Conservation (phyloP, 2,797 vertebrate genomes). For the Cryptoprocta ferox region DNA sequence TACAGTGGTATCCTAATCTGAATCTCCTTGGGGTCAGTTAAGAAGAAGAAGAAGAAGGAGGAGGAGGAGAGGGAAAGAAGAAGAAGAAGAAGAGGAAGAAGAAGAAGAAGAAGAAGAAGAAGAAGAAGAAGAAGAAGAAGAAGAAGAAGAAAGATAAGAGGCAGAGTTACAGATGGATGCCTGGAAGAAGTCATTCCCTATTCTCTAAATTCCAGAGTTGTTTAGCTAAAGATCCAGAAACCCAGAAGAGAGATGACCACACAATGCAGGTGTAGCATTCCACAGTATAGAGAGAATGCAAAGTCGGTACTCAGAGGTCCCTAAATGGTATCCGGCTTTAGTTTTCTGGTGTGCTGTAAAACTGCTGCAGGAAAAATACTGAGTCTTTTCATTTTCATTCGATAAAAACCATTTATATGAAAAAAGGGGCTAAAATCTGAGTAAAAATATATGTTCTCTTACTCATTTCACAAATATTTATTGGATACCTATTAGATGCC, state of each 20-base stretch:
- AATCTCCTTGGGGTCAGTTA: background rate
- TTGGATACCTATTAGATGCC: background rate
- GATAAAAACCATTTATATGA: background rate
- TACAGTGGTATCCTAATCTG: background rate
- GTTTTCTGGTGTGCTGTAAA: background rate
- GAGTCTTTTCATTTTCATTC: background rate
- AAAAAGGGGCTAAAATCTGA: constrained; percentile 31
- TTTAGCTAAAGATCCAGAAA: background rate
- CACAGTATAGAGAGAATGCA: background rate
- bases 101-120: too few relatives aligned
- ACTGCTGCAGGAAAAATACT: background rate
- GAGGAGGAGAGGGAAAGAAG: too few relatives aligned
- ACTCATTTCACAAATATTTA: background rate
- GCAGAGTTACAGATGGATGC: background rate
- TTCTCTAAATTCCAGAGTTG: background rate
- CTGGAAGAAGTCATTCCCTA: background rate
- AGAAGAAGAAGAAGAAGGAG: background rate
- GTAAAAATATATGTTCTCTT: background rate
- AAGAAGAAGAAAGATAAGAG: background rate
- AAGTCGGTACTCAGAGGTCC: background rate
- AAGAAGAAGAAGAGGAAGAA: too few relatives aligned
- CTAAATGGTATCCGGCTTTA: background rate
- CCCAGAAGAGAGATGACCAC: background rate
- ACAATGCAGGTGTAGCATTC: background rate
- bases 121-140: too few relatives aligned